Evolutionary conservation across 2,888 invertebrate genomes (phyloP), one percentile per base, ranked within the genome.

Genomic region (Digitonthophagus gazella): DNA sequence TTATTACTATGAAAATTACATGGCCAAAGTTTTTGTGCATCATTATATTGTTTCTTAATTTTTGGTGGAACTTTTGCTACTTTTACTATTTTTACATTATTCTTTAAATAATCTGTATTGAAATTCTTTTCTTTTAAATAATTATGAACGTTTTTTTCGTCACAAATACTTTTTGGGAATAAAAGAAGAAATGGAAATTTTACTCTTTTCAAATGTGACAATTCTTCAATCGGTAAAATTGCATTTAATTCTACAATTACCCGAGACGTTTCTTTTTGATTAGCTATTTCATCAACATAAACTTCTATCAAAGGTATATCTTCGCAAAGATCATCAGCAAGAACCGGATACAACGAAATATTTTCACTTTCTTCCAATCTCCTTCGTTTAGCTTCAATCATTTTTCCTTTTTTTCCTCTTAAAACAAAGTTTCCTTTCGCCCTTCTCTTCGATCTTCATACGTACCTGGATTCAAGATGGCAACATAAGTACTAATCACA

Each of bases 1-100:
- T 88, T 87, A 77, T 94, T 90, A 0, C 91, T 91, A 82, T 95
- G 95, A 78, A 95, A 96, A 78, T 93, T 93, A 67, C 92, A 88
- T 0, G 95, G 91, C 96, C 96, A 96, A 58, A 87, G 80, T 66
- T 84, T 83, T 11, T 85, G 85, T 3, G 87, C 86, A 72, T 84
- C 82, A 0, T 85, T 83, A 76, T 89, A 91, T 77, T 96, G 95
- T 58, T 81, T 83, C 66, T 88, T 88, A 0, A 92, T 85, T 77
- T 86, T 86, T 0, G 93, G 91, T 4, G 88, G 80, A n/a, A 77
- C 76, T 16, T 83, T 79, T 0, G 93, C 89, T 0, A 95, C 91
- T 2, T 84, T 76, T 0, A 85, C 74, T 3, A 86, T 80, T 74
- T 84, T 84, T 2, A 90, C 84, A 69, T 86, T 83, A 11, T 86